These are phyloP conservation scores for Drosophila mayri DNA, from an alignment of 1,140 invertebrate genomes.

Conservation along the genomic window DNA sequence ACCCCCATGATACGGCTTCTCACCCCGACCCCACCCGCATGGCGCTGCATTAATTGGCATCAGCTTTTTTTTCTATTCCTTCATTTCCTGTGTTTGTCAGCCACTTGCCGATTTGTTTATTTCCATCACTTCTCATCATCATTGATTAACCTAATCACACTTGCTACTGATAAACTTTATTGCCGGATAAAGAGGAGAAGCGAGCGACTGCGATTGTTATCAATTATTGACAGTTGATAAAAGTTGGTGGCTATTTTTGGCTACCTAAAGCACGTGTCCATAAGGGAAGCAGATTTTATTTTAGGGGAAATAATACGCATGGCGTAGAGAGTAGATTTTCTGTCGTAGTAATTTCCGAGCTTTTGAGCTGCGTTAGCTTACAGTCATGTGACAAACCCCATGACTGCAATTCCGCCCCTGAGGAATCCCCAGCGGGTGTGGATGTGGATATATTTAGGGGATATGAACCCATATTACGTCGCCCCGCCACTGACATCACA, in stretches of 20 bases:
- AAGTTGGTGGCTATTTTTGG: conserved; percentile 15
- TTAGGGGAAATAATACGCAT: background rate
- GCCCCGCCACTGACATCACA: conserved; percentile 22
- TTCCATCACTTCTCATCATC: conserved; percentile 7
- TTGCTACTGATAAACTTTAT: conserved; percentile 27
- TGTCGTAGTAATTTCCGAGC: background rate
- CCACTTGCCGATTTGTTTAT: conserved; percentile 46
- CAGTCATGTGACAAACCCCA: conserved; percentile 3
- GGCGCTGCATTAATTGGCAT: conserved; percentile 23
- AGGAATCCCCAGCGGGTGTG: background rate
- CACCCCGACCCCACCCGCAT: background rate
- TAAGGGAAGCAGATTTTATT: background rate
- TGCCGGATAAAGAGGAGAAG: background rate
- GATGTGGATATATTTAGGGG: background rate
- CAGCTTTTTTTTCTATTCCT: conserved; percentile 11
- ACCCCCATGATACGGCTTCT: conserved; percentile 1
- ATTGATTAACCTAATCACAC: conserved; percentile 40
- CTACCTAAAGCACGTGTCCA: background rate
- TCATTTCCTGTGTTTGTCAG: conserved; percentile 42
- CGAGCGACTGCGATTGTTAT: conserved; percentile 7
- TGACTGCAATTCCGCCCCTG: conserved; percentile 22
- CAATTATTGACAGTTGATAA: conserved; percentile 32
- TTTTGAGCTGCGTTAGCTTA: background rate
- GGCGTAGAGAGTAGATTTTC: background rate
- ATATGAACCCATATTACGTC: conserved; percentile 7